A percentile compares a stretch with the other conserved stretches of the same genome.
Conservation (phyloP, 2,113 vertebrate species). For the Trichomycterus rosablanca region DNA sequence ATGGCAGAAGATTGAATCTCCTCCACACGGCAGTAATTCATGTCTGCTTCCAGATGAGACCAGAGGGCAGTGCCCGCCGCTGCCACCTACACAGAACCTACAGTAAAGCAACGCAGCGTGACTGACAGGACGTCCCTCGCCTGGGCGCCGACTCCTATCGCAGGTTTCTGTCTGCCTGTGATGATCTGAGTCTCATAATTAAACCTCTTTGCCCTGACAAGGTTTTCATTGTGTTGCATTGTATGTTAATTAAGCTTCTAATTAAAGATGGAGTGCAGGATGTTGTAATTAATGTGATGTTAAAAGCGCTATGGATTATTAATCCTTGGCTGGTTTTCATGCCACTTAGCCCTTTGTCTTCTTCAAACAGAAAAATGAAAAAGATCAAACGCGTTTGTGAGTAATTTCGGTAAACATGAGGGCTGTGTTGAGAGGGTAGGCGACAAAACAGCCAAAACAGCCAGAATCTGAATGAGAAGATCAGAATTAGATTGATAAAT, state of each 20-base stretch:
- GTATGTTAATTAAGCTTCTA: slow-evolving; percentile 41
- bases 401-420: background rate
- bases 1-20: too few species aligned
- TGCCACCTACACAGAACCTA: slow-evolving; percentile 17
- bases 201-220: slow-evolving; percentile 24
- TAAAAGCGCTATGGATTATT: slow-evolving; percentile 34
- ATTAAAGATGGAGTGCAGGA: slow-evolving; percentile 34
- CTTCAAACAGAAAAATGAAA: slow-evolving; percentile 4
- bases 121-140: slow-evolving; percentile 18
- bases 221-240: slow-evolving; percentile 27
- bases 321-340: slow-evolving; percentile 27
- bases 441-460: background rate
- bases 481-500: too few species aligned
- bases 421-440: background rate
- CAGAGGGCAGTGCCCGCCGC: slow-evolving; percentile 13
- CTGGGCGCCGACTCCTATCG: background rate
- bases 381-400: background rate
- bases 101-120: slow-evolving; percentile 38
- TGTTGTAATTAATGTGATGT: slow-evolving; percentile 42
- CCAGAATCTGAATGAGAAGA: background rate
- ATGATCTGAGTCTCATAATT: slow-evolving; percentile 28
- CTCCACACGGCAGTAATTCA: too few species aligned
- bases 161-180: background rate
- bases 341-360: slow-evolving; percentile 28
- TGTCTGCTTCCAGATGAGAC: background rate